Percentiles rank a stretch among this genome's conserved stretches.
phyloP scores from a whole-genome alignment of 2,797 vertebrate species.

The Halcyon leucocephala region DNA sequence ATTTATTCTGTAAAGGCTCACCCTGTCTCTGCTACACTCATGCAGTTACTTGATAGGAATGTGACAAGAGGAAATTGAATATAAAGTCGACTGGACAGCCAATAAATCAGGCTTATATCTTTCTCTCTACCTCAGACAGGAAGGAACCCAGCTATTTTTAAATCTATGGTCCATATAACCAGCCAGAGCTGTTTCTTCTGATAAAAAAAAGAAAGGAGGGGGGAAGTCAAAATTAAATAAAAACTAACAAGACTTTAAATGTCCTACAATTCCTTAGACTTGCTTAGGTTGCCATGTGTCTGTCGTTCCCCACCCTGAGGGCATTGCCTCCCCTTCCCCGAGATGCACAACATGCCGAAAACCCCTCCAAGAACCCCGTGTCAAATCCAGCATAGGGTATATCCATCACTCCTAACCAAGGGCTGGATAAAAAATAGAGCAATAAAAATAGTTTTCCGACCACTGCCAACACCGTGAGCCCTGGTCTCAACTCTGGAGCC shows the following conservation, averaged over 20 bases:
- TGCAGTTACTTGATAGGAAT: conserved; percentile 72
- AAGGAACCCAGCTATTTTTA: conserved; percentile 71
- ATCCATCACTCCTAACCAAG: neutral
- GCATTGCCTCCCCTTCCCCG: neutral
- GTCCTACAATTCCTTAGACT: neutral
- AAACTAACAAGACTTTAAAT: neutral
- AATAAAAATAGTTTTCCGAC: neutral
- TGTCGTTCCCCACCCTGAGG: rapidly evolving
- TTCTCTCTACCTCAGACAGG: conserved; percentile 72
- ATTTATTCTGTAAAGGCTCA: conserved; percentile 64
- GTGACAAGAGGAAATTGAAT: conserved; percentile 75
- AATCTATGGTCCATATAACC: conserved; percentile 10
- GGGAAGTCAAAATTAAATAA: neutral
- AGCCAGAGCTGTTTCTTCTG: conserved; percentile 10
- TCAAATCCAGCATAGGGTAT: neutral
- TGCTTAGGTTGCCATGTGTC: neutral
- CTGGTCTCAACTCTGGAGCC: rapidly evolving
- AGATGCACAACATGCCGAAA: neutral
- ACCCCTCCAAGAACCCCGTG: rapidly evolving
- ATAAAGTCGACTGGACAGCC: conserved; percentile 70
- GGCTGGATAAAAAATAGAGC: neutral
- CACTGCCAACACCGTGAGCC: rapidly evolving
- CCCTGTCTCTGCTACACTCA: conserved; percentile 42
- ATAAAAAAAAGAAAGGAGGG: rapidly evolving
- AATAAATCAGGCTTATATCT: conserved; percentile 76